Evolutionary conservation across 2,797 vertebrate species (phyloP).

Genomic region (Limosa lapponica): DNA sequence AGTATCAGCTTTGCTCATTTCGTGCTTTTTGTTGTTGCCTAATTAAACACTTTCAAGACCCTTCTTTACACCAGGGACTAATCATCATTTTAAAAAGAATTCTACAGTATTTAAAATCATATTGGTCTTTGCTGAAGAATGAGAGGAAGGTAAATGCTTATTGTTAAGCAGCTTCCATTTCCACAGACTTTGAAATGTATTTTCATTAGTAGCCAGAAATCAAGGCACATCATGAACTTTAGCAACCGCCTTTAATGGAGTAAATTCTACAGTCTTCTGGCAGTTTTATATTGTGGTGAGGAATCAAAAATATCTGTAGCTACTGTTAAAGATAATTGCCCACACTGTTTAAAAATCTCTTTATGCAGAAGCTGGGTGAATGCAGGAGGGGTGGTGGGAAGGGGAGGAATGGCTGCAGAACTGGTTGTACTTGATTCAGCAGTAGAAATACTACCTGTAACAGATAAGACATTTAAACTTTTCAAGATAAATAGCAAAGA

Average conservation of each 20-base stretch:
- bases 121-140: background rate
- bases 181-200: background rate
- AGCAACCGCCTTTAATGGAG: background rate
- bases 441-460: background rate
- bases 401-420: background rate
- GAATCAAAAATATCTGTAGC: background rate
- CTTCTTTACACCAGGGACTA: background rate
- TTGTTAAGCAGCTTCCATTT: background rate
- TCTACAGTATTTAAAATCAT: background rate
- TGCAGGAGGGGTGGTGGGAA: background rate
- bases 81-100: background rate
- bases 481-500: background rate
- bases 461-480: background rate
- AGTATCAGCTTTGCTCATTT: slow-evolving; percentile 7
- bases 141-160: background rate
- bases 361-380: background rate
- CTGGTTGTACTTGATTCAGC: background rate
- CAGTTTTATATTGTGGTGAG: background rate
- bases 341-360: background rate
- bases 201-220: slow-evolving; percentile 3
- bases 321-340: background rate
- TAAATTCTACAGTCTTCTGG: background rate
- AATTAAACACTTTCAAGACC: slow-evolving; percentile 4
- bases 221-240: background rate
- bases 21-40: background rate